A percentile compares a stretch with the other conserved stretches of the same genome.
phyloP scores from a whole-genome alignment of 2,888 invertebrate species.

The Rambutsinella grinnellia region DNA sequence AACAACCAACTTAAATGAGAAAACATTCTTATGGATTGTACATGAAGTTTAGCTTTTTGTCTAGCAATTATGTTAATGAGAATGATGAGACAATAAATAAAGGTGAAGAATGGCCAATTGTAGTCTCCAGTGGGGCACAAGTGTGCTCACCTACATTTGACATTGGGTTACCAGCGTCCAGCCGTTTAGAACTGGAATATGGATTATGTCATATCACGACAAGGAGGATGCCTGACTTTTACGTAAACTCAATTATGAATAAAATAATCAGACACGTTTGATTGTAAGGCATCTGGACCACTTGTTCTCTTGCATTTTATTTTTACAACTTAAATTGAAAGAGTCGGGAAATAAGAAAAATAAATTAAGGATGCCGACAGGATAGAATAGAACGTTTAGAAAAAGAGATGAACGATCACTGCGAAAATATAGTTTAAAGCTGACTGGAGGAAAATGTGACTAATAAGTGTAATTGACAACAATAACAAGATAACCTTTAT shows the following conservation, averaged over 20 bases:
- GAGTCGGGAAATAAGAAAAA: neutral
- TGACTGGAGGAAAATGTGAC: neutral
- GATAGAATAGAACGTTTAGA: too few relatives aligned
- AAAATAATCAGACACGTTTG: neutral
- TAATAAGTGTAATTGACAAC: neutral
- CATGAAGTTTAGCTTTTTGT: too few relatives aligned
- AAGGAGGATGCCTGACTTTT: neutral
- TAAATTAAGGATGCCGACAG: neutral
- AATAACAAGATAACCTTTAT: neutral
- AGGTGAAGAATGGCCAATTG: too few relatives aligned
- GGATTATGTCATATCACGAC: too few relatives aligned
- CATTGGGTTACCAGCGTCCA: too few relatives aligned
- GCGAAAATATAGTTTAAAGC: neutral
- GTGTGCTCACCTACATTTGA: slow-evolving; percentile 19
- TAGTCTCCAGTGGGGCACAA: too few relatives aligned
- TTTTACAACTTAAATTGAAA: neutral
- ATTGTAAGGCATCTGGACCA: neutral
- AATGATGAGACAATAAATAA: too few relatives aligned
- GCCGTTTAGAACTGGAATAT: too few relatives aligned
- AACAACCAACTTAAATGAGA: too few relatives aligned
- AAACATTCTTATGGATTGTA: too few relatives aligned
- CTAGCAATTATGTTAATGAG: too few relatives aligned
- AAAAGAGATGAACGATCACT: neutral
- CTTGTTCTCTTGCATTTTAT: too few relatives aligned
- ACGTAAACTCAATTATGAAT: neutral